Evolutionary conservation across 1,140 invertebrate genomes (phyloP).

Genomic region (Aphis gossypii): DNA sequence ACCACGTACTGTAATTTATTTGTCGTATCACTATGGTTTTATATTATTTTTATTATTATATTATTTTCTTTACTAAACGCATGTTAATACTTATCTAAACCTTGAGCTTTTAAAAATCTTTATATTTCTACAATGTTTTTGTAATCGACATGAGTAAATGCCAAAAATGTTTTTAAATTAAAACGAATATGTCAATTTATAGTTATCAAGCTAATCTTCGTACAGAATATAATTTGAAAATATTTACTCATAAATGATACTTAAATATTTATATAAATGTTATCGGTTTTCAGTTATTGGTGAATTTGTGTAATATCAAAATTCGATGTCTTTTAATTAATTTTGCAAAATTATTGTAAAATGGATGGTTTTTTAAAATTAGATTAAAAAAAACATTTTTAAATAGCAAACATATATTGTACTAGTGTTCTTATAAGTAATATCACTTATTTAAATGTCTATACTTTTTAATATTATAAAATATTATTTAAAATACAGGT

Average conservation of each 20-base stretch:
- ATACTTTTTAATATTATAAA: neutral
- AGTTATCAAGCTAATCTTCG: neutral
- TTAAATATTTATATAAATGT: neutral
- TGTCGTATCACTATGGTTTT: neutral
- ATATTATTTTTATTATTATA: slow-evolving; percentile 11
- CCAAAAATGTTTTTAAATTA: neutral
- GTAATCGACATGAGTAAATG: neutral
- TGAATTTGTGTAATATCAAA: too few relatives aligned
- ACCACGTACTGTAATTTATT: neutral
- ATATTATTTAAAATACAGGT: neutral
- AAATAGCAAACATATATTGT: neutral
- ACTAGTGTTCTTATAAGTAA: neutral
- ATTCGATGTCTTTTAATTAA: too few relatives aligned
- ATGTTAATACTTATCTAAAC: neutral
- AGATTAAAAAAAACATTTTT: neutral
- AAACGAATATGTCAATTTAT: neutral
- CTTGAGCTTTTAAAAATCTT: neutral
- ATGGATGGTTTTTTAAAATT: neutral
- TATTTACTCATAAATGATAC: neutral
- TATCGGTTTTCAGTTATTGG: too few relatives aligned
- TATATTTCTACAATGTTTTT: neutral
- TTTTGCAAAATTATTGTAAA: neutral
- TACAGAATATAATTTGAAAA: neutral
- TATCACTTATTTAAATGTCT: neutral
- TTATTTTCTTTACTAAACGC: neutral